Conservation (phyloP, 1,140 invertebrate genomes). For the Zaprionus gabonicus region DNA sequence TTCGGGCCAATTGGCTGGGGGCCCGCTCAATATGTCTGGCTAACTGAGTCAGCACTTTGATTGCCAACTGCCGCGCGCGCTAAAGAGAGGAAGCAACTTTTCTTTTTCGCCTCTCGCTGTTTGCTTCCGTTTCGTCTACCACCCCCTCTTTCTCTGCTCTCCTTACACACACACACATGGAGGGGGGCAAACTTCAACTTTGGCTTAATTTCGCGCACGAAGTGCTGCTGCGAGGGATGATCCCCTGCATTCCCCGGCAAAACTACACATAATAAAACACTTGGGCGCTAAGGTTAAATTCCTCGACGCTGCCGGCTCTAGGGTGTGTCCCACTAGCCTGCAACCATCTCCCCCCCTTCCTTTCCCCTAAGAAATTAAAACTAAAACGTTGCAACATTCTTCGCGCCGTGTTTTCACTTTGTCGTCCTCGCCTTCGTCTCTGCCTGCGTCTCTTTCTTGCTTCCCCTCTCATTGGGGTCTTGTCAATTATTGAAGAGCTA, state of each 20-base stretch:
- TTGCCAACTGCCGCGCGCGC: slow-evolving; percentile 53
- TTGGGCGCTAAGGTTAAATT: slow-evolving; percentile 79
- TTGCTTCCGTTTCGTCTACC: slow-evolving; percentile 58
- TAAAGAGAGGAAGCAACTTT: slow-evolving; percentile 69
- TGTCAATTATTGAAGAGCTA: slow-evolving; percentile 76
- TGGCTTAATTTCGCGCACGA: slow-evolving; percentile 81
- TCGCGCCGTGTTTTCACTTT: slow-evolving; percentile 67
- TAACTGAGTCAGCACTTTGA: slow-evolving; percentile 82
- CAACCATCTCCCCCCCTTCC: neutral
- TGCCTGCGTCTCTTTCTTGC: neutral
- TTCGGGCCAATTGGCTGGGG: slow-evolving; percentile 66
- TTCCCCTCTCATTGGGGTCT: slow-evolving; percentile 34
- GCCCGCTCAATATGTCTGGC: slow-evolving; percentile 75
- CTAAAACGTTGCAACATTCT: slow-evolving; percentile 75
- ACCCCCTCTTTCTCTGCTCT: too few species aligned
- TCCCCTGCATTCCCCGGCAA: slow-evolving; percentile 33
- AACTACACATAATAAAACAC: slow-evolving; percentile 81
- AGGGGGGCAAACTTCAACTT: slow-evolving; percentile 62
- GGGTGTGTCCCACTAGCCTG: slow-evolving; percentile 9
- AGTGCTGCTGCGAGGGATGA: slow-evolving; percentile 38
- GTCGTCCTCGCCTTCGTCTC: slow-evolving; percentile 26
- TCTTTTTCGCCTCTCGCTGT: slow-evolving; percentile 67
- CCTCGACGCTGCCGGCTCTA: slow-evolving; percentile 19
- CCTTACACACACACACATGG: neutral
- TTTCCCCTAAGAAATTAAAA: slow-evolving; percentile 58